These are phyloP conservation scores for Lanius ludovicianus DNA, from an alignment of 2,113 vertebrate species.

Conservation along the genomic window DNA sequence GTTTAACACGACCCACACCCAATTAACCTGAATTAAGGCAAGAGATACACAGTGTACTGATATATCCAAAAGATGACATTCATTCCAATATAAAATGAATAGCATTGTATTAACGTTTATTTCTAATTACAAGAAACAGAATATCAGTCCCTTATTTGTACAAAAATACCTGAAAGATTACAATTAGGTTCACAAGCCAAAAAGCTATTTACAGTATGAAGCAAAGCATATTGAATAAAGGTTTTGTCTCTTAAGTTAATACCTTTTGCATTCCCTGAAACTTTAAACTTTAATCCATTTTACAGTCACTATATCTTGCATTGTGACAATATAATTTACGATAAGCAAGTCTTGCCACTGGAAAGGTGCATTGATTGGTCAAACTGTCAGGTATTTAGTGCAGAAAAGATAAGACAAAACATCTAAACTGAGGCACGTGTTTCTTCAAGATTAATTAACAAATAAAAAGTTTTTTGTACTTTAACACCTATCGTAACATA, in stretches of 20 bases:
- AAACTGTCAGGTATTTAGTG: conserved; percentile 77
- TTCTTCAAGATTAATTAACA: conserved; percentile 80
- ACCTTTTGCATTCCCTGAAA: conserved; percentile 89
- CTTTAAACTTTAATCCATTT: conserved; percentile 72
- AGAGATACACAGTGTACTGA: background rate
- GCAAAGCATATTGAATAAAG: conserved; percentile 87
- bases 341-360: conserved; percentile 72
- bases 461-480: conserved; percentile 70
- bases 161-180: conserved; percentile 99
- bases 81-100: conserved; percentile 71
- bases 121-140: conserved; percentile 98
- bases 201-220: conserved; percentile 91
- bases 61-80: conserved; percentile 42
- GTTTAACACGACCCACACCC: background rate
- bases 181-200: conserved; percentile 91
- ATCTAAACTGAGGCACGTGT: conserved; percentile 81
- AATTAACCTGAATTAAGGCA: background rate
- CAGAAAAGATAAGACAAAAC: conserved; percentile 80
- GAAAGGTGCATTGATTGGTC: conserved; percentile 70
- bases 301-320: conserved; percentile 78
- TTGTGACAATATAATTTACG: conserved; percentile 74
- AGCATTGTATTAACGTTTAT: conserved; percentile 95
- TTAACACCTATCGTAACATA: conserved; percentile 71
- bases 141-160: conserved; percentile 97
- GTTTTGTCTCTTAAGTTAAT: conserved; percentile 82